A percentile compares a stretch with the other conserved stretches of the same genome.
phyloP scores from a whole-genome alignment of 2,113 vertebrate species.

The Seriola aureovittata region DNA sequence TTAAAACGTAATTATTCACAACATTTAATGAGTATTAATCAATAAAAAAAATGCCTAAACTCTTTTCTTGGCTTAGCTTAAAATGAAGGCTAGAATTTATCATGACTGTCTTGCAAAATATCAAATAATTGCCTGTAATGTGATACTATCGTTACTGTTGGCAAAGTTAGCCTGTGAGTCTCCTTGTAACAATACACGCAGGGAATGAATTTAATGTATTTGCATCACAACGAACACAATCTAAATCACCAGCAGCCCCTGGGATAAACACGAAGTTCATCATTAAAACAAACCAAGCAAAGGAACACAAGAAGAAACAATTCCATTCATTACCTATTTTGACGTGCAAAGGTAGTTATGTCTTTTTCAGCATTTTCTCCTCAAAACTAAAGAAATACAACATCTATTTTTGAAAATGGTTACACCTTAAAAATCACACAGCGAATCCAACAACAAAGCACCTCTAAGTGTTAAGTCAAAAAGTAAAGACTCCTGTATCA shows the following conservation, averaged over 20 bases:
- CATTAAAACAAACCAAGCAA: conserved; percentile 14
- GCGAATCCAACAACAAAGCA: background rate
- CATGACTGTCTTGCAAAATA: background rate
- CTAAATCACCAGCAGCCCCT: background rate
- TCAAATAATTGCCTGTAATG: conserved; percentile 4
- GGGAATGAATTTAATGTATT: background rate
- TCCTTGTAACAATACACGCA: background rate
- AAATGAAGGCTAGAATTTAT: background rate
- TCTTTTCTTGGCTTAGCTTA: background rate
- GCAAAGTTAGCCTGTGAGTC: background rate
- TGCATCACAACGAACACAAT: background rate
- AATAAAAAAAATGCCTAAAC: background rate
- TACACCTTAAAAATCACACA: background rate
- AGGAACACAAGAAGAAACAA: background rate
- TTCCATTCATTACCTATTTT: background rate
- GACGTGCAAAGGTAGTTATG: conserved; percentile 7
- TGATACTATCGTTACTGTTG: background rate
- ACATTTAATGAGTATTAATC: background rate
- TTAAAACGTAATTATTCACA: background rate
- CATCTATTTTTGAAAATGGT: background rate
- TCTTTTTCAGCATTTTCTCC: background rate
- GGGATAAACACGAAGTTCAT: background rate
- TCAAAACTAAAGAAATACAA: background rate
- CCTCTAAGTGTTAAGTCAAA: background rate
- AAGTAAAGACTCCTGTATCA: background rate